Percentiles rank a stretch among this genome's conserved stretches.
Conservation (phyloP, 1,140 invertebrate species). For the Eurosta solidaginis region DNA sequence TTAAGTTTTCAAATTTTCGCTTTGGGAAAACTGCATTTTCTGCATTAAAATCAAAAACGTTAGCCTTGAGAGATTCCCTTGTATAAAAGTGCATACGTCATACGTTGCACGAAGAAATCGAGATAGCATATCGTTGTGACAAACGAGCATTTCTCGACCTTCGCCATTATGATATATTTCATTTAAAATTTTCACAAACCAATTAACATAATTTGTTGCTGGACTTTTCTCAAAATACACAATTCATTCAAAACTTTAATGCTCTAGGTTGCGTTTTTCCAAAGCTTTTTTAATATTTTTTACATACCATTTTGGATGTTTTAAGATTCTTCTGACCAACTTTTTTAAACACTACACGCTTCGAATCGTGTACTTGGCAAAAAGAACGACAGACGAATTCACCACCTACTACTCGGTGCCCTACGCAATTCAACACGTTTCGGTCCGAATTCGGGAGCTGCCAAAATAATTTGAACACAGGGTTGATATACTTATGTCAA, state of each 20-base stretch:
- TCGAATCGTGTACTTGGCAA: slow-evolving; percentile 81
- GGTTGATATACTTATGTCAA: neutral
- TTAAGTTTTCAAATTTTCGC: neutral
- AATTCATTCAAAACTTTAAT: neutral
- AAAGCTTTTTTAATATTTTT: slow-evolving; percentile 33
- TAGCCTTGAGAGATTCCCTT: neutral
- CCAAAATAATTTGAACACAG: neutral
- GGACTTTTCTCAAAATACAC: neutral
- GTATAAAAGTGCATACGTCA: slow-evolving; percentile 53
- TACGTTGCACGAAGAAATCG: neutral
- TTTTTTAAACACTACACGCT: slow-evolving; percentile 76
- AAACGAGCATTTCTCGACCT: slow-evolving; percentile 41
- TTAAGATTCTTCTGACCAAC: slow-evolving; percentile 70
- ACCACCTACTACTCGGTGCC: slow-evolving; percentile 4
- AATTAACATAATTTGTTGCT: neutral
- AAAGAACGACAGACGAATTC: slow-evolving; percentile 60
- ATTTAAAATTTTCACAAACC: slow-evolving; percentile 31
- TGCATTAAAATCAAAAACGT: slow-evolving; percentile 32
- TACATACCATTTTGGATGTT: slow-evolving; percentile 87
- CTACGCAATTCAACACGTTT: neutral
- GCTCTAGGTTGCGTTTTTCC: neutral
- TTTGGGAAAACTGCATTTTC: slow-evolving; percentile 32
- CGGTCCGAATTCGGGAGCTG: neutral
- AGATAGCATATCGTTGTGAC: neutral
- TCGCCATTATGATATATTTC: slow-evolving; percentile 33